phyloP scores from a whole-genome alignment of 2,888 invertebrate species.

The Allolobophora icterica region DNA sequence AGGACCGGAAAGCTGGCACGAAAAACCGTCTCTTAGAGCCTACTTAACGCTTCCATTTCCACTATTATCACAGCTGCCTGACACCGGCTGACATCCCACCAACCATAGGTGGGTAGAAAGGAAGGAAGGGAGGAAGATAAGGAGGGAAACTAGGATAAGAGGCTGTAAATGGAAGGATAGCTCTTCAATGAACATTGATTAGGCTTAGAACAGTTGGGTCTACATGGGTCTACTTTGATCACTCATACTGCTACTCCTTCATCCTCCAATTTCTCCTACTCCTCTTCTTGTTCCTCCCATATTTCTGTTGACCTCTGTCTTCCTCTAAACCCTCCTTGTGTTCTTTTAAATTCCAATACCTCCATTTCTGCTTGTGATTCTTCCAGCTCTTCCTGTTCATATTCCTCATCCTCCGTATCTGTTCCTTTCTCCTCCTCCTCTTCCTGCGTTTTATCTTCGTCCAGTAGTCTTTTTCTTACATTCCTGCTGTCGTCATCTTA shows the following conservation, averaged over 20 bases:
- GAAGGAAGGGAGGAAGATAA: neutral
- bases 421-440: too few relatives aligned
- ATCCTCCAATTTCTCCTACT: neutral
- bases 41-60: slow-evolving; percentile 4
- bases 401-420: too few relatives aligned
- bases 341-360: neutral
- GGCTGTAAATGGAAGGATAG: neutral
- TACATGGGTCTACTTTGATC: neutral
- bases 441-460: too few relatives aligned
- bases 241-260: neutral
- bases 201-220: neutral
- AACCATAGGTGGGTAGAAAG: neutral
- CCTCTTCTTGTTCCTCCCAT: neutral
- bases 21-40: neutral
- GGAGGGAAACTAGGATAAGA: neutral
- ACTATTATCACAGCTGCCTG: neutral
- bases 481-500: too few relatives aligned
- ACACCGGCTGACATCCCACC: neutral
- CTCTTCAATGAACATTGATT: neutral
- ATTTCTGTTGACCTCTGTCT: neutral
- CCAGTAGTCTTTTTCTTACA: too few relatives aligned
- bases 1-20: neutral
- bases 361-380: neutral
- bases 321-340: neutral
- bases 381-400: neutral